phyloP scores from a whole-genome alignment of 1,140 invertebrate genomes.

The Drosophila bifasciata region DNA sequence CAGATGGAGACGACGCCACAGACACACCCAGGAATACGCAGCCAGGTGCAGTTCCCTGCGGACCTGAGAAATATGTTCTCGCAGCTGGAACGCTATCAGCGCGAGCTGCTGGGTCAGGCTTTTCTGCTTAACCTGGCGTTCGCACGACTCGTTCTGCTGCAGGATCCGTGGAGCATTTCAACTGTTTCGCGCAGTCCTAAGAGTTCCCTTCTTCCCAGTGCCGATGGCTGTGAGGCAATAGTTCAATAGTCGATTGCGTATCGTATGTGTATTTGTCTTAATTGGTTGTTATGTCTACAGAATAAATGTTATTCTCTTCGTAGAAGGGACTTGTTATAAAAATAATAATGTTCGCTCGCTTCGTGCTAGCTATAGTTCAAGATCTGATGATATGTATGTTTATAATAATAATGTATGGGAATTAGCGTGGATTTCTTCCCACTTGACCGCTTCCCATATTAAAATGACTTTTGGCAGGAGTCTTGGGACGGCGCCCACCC shows the following conservation, averaged over 20 bases:
- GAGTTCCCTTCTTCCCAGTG: background rate
- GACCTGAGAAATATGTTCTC: constrained; percentile 50
- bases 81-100: constrained; percentile 59
- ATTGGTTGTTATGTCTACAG: no score
- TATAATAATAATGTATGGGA: no score
- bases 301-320: no score
- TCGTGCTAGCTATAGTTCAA: no score
- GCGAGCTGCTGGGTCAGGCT: constrained; percentile 73
- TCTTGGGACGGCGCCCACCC: constrained; percentile 3
- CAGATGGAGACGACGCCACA: background rate
- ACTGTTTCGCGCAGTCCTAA: constrained; percentile 50
- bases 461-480: background rate
- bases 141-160: constrained; percentile 65
- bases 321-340: no score
- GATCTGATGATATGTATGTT: no score
- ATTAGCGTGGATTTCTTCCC: no score
- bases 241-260: background rate
- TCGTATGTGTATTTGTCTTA: no score
- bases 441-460: background rate
- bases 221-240: background rate
- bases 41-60: constrained; percentile 60
- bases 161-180: constrained; percentile 57
- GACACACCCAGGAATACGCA: background rate
- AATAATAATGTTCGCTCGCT: no score
- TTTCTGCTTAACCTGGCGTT: constrained; percentile 75